Evolutionary conservation across 2,888 invertebrate species (phyloP).

Genomic region (Miltochrista miniata): DNA sequence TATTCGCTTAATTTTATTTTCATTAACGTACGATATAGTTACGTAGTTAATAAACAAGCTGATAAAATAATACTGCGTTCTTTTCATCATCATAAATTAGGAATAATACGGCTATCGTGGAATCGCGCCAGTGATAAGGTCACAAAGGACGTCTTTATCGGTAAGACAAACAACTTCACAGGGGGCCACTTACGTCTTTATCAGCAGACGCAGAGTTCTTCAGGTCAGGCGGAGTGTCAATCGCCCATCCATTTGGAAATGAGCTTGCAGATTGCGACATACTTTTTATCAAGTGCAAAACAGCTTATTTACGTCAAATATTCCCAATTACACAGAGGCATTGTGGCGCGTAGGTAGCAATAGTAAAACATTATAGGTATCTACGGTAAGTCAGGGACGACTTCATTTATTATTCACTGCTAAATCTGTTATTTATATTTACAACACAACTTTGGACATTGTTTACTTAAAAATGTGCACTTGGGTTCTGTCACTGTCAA

Average conservation of each 20-base stretch:
- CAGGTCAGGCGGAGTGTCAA: conserved; percentile 74
- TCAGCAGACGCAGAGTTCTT: conserved; percentile 56
- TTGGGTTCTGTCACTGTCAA: not conserved
- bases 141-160: conserved; percentile 61
- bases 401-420: conserved; percentile 7
- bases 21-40: not conserved
- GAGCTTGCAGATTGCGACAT: conserved; percentile 62
- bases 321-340: conserved; percentile 30
- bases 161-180: conserved; percentile 72
- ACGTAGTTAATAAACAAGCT: not conserved
- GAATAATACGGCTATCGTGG: conserved; percentile 8
- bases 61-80: conserved; percentile 1
- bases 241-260: conserved; percentile 75
- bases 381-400: not conserved
- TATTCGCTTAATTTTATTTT: not conserved
- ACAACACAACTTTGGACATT: conserved; percentile 9
- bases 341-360: conserved; percentile 27
- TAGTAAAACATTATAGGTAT: conserved; percentile 12
- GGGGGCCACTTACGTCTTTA: conserved; percentile 79
- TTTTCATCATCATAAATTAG: not conserved
- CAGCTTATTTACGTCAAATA: conserved; percentile 35
- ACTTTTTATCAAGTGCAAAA: conserved; percentile 27
- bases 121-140: conserved; percentile 44
- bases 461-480: too few relatives aligned
- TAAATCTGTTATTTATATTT: conserved; percentile 12